Evolutionary conservation across 2,888 invertebrate species (phyloP).

Genomic region (Ormyrus pomaceus): DNA sequence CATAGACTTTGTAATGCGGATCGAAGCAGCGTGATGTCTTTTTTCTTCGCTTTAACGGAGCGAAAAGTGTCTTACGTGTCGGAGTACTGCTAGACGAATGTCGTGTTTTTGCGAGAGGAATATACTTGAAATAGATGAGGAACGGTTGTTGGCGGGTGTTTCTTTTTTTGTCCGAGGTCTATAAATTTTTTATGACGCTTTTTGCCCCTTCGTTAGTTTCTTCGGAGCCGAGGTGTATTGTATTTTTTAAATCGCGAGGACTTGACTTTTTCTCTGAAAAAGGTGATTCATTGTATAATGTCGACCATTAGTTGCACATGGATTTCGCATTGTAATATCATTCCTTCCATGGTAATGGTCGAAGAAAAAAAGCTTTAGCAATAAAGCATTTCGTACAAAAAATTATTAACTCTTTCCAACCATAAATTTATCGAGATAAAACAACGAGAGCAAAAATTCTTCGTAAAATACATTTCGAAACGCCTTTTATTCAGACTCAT

Average conservation of each 20-base stretch:
- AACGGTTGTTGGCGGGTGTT: neutral
- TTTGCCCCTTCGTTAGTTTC: constrained; percentile 12
- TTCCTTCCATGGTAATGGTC: no score
- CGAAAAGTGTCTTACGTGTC: constrained; percentile 14
- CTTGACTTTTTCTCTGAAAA: neutral
- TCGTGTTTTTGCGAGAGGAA: neutral
- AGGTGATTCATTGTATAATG: neutral
- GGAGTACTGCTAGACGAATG: constrained; percentile 24
- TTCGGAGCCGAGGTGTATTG: neutral
- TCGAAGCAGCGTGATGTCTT: neutral
- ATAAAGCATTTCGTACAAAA: no score
- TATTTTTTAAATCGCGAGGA: neutral
- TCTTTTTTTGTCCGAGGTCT: neutral
- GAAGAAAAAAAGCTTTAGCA: no score
- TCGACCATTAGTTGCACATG: no score
- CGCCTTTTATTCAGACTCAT: no score
- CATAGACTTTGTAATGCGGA: constrained; percentile 44
- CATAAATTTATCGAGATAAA: no score
- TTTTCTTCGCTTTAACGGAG: neutral
- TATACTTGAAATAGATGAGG: constrained; percentile 13
- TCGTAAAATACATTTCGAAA: no score
- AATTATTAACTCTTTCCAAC: no score
- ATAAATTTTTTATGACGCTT: constrained; percentile 18
- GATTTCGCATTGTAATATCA: no score
- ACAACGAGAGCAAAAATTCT: no score